phyloP scores from a whole-genome alignment of 1,140 invertebrate genomes.

The Drosophila tropicalis region DNA sequence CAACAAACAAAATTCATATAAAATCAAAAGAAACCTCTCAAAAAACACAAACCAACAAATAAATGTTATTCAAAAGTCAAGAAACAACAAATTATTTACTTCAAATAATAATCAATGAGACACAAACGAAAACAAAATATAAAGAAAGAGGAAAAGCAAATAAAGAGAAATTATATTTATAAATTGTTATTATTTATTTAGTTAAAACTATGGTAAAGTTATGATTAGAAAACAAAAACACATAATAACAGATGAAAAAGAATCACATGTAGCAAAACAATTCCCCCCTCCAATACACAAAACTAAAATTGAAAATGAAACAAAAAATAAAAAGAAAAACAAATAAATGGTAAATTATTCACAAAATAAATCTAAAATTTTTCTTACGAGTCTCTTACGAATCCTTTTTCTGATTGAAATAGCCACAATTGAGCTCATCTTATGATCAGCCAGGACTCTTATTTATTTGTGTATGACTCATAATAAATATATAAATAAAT shows the following conservation, averaged over 20 bases:
- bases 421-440: too few relatives aligned
- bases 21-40: constrained; percentile 56
- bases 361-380: background rate
- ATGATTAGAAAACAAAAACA: constrained; percentile 64
- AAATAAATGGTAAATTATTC: constrained; percentile 59
- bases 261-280: constrained; percentile 66
- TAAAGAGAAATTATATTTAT: constrained; percentile 74
- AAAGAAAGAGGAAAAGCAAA: constrained; percentile 39
- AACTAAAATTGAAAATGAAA: constrained; percentile 43
- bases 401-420: too few relatives aligned
- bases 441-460: too few relatives aligned
- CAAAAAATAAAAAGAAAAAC: constrained; percentile 28
- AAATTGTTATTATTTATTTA: constrained; percentile 81
- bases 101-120: constrained; percentile 38
- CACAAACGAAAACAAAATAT: constrained; percentile 25
- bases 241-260: constrained; percentile 36
- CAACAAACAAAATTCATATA: constrained; percentile 20
- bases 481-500: too few relatives aligned
- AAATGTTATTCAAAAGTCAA: constrained; percentile 48
- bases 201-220: constrained; percentile 80
- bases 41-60: background rate
- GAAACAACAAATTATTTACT: constrained; percentile 60
- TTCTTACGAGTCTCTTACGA: background rate
- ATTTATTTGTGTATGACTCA: too few relatives aligned
- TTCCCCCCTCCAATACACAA: constrained; percentile 41